Base-by-base conservation (phyloP, 2,113 vertebrate genomes). In the Cathartes aura region DNA sequence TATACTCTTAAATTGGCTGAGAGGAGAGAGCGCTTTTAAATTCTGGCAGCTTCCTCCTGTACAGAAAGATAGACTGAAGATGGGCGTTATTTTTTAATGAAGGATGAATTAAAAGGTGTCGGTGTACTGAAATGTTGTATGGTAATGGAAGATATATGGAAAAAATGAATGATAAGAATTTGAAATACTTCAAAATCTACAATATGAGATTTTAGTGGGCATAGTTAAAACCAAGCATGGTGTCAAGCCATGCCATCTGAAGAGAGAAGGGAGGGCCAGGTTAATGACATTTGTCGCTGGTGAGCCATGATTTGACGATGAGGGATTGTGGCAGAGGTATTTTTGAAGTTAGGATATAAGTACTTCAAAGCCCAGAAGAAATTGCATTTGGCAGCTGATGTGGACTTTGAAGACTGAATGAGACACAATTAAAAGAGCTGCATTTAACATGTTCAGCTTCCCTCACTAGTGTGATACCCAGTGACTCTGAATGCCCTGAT, bases 311-410 rank as follows among this genome's bases (percentile, higher is more conserved):
- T 64, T 82, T 94, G 95, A 87, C 64, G 87, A 8, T 73, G 53
- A 79, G 82, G 70, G 34, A 17, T 36, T 58, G 40, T 91, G 94
- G 20, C 91, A 76, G 62, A 56, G 87, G 23, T 42, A 42, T 72
- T 95, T 93, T 27, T 91, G 83, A 87, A 89, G 56, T 55, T 82
- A 34, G 60, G 67, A 16, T 90, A 3, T 1, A 43, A 89, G 72
- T 82, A 82, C 73, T 93, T 95, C 64, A 96, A 90, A 95, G 42
- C 12, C 17, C 29, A 36, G 81, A 82, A 89, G 62, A 76, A 85
- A 90, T 72, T 72, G 15, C 12, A 32, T 67, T 89, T 95, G 93
- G 76, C 81, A 95, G 93, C 81, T 87, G 81, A 85, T 92, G 78
- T 26, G 73, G 78, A 55, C 94, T 95, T 93, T 12, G 62, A 85